A percentile compares a stretch with the other conserved stretches of the same genome.
phyloP scores from a whole-genome alignment of 92 coral and sea anemone genomes.

The Anthopleura xanthogrammica region DNA sequence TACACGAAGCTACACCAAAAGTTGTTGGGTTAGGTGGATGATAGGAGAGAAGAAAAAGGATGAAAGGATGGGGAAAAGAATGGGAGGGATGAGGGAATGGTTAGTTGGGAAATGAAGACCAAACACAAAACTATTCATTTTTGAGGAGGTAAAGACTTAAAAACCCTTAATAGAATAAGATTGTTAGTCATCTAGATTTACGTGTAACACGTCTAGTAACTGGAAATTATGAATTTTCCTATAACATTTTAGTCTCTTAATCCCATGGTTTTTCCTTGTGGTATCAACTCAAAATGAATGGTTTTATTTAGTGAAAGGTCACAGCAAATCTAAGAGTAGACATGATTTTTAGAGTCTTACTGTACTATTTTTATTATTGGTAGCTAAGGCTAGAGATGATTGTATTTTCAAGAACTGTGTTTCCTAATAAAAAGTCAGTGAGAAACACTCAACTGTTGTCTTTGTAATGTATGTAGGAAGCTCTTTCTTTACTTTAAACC shows the following conservation, averaged over 20 bases:
- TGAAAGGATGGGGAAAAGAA: background rate
- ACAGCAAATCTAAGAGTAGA: background rate
- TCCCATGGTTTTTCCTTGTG: background rate
- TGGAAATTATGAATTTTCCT: background rate
- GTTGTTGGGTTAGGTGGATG: background rate
- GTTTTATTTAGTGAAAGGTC: background rate
- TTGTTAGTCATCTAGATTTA: background rate
- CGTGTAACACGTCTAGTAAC: too few species aligned
- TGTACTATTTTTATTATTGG: background rate
- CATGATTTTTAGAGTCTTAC: background rate
- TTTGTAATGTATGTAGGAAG: background rate
- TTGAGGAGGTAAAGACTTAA: background rate
- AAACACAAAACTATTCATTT: background rate
- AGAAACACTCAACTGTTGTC: background rate
- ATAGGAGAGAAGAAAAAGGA: background rate
- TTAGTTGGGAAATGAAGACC: background rate
- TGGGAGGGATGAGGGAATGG: background rate
- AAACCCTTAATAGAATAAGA: background rate
- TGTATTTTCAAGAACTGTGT: constrained; percentile 24
- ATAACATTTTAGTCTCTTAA: background rate
- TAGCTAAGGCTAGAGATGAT: background rate
- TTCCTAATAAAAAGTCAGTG: constrained; percentile 24
- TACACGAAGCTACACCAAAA: background rate
- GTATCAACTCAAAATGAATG: background rate
- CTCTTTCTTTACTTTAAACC: background rate